Percentiles rank a stretch among this genome's conserved stretches.
These are phyloP conservation scores for Eumaeus atala DNA, from an alignment of 1,140 invertebrate genomes.

Conservation along the genomic window DNA sequence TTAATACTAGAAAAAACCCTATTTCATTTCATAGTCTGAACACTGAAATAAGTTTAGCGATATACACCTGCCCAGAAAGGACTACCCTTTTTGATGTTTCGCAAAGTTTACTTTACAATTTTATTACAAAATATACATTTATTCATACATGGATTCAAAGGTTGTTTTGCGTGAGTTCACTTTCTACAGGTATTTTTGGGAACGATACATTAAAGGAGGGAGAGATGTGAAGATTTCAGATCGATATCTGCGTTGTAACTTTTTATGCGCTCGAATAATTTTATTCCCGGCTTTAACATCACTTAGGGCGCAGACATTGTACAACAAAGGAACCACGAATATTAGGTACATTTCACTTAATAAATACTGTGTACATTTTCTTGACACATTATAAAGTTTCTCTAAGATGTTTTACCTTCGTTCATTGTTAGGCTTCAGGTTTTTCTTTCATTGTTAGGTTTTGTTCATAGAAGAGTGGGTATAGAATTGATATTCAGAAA, in stretches of 20 bases:
- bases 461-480: too few relatives aligned
- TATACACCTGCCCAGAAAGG: conserved; percentile 44
- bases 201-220: conserved; percentile 26
- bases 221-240: conserved; percentile 41
- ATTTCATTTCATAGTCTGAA: conserved; percentile 34
- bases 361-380: background rate
- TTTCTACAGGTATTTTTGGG: background rate
- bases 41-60: conserved; percentile 32
- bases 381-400: too few relatives aligned
- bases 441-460: too few relatives aligned
- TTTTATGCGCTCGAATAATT: conserved; percentile 22
- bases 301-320: background rate
- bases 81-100: conserved; percentile 28
- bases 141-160: background rate
- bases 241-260: conserved; percentile 32
- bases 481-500: too few relatives aligned
- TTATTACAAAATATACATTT: conserved; percentile 18
- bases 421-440: too few relatives aligned
- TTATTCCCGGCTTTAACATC: conserved; percentile 14
- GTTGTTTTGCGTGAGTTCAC: conserved; percentile 4
- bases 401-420: too few relatives aligned
- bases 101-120: conserved; percentile 20
- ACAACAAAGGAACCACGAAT: background rate
- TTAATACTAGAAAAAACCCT: conserved; percentile 10
- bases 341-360: background rate